Evolutionary conservation across 2,113 vertebrate species (phyloP).

Genomic region (Helogale parvula): DNA sequence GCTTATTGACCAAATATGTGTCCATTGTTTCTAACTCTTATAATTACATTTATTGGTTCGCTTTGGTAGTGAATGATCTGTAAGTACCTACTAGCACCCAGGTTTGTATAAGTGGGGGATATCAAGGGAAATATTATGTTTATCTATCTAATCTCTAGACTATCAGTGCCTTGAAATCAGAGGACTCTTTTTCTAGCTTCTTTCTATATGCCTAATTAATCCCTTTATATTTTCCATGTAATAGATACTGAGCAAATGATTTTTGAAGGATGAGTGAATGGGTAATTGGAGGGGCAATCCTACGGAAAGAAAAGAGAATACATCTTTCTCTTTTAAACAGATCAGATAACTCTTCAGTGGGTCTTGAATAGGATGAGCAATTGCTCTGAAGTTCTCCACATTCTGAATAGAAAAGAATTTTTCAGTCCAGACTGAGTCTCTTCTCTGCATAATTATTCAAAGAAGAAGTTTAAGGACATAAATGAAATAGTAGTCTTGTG

Average conservation of each 20-base stretch:
- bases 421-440: not conserved
- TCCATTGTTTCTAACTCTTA: not conserved
- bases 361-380: not conserved
- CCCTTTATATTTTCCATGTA: not conserved
- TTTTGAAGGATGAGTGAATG: not conserved
- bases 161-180: not conserved
- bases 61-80: not conserved
- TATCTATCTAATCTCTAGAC: not conserved
- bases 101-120: not conserved
- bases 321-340: not conserved
- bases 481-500: not conserved
- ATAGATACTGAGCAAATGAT: not conserved
- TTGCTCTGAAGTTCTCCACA: not conserved
- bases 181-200: not conserved
- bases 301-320: not conserved
- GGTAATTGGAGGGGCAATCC: not conserved
- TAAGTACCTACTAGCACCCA: not conserved
- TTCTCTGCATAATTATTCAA: not conserved
- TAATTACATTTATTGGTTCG: not conserved
- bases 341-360: not conserved
- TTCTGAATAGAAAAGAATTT: not conserved
- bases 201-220: not conserved
- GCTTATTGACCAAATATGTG: not conserved
- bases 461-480: not conserved
- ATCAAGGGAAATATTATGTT: not conserved